Evolutionary conservation across 2,113 vertebrate species (phyloP), one percentile per base, ranked within the genome.

Genomic region (Entomyzon cyanotis): DNA sequence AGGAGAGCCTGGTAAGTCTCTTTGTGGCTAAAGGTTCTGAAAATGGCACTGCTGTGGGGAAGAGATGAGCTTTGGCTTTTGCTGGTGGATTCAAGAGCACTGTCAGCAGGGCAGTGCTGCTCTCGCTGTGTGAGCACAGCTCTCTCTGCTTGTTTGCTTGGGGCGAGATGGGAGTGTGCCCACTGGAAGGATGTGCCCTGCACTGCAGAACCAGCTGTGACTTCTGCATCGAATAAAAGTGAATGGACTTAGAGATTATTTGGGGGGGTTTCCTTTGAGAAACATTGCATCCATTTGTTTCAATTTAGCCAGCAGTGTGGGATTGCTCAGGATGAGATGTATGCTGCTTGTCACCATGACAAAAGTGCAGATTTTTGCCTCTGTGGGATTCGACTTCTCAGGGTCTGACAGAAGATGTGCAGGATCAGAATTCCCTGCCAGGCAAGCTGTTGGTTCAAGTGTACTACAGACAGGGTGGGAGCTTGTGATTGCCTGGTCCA

Each of bases 341-440:
- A 4, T 46, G 47, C 59, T 73, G 75, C 65, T 50, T 92, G 82
- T 94, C 89, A 91, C 90, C 50, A 4, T 74, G 89, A 94, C 87
- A 67, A 70, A 97, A 94, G 62, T 35, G 65, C 70, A 85, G 74
- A 86, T 92, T 55, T 84, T 94, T 90, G 60, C 86, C 50, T 96
- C 71, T 0, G 1, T 90, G 89, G 62, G 71, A 95, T 96, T 92
- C 0, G 12, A 81, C 81, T 94, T 88, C 49, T 71, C 90, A 79
- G 68, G 75, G 49, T 41, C 82, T 96, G 96, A 95, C 84, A 84
- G 92, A 87, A 94, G 92, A 94, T 92, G 86, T 84, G 92, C 53
- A 23, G 81, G 89, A 95, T 94, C 84, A 95, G 90, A 93, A 96
- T 95, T 93, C 84, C 87, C 90, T 91, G 87, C 95, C 81, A 91